Evolutionary conservation across 2,113 vertebrate genomes (phyloP).

Genomic region (Brachyistius frenatus): DNA sequence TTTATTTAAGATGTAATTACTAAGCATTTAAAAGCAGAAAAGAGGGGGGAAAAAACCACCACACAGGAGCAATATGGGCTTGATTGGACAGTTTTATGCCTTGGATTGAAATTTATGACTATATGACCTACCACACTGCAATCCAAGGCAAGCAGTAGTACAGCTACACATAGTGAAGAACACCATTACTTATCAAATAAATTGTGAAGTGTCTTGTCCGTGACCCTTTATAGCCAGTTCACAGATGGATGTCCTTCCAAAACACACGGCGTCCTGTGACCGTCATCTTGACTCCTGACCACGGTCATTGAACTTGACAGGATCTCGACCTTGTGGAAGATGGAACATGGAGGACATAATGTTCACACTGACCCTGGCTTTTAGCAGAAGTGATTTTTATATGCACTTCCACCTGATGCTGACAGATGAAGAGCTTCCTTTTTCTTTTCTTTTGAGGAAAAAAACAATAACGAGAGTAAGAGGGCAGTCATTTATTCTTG

Average conservation of each 20-base stretch:
- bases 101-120: constrained; percentile 55
- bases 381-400: constrained; percentile 60
- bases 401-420: constrained; percentile 41
- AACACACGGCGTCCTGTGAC: constrained; percentile 51
- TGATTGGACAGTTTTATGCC: constrained; percentile 61
- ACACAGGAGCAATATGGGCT: constrained; percentile 11
- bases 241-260: constrained; percentile 61
- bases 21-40: constrained; percentile 18
- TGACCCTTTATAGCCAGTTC: constrained; percentile 47
- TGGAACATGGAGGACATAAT: constrained; percentile 48
- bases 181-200: constrained; percentile 48
- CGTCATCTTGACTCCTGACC: constrained; percentile 55
- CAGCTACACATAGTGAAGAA: constrained; percentile 28
- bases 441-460: constrained; percentile 36
- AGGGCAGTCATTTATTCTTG: constrained; percentile 20
- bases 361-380: constrained; percentile 60
- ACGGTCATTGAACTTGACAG: constrained; percentile 65
- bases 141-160: constrained; percentile 35
- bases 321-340: constrained; percentile 58
- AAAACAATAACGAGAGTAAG: constrained; percentile 11
- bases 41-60: not conserved
- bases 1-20: constrained; percentile 19
- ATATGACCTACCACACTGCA: constrained; percentile 21
- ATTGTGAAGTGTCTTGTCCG: constrained; percentile 45
- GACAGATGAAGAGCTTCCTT: constrained; percentile 42